A percentile compares a stretch with the other conserved stretches of the same genome.
These are phyloP conservation scores for Dascyllus trimaculatus DNA, from an alignment of 2,113 vertebrate species.

Conservation along the genomic window DNA sequence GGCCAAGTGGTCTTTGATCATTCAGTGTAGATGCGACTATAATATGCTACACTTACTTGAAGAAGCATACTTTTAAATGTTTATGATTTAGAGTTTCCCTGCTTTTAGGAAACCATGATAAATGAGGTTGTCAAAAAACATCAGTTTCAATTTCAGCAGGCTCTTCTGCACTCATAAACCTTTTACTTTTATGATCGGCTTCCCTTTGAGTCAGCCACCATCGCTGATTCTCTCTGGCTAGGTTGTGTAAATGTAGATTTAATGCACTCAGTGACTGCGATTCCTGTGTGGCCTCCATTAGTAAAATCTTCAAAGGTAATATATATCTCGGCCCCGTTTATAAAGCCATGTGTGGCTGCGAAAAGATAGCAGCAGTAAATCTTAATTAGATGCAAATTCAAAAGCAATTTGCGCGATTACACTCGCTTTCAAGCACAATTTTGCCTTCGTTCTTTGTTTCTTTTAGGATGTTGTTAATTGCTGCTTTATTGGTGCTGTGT, in stretches of 20 bases:
- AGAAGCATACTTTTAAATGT: background rate
- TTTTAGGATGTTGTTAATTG: conserved; percentile 35
- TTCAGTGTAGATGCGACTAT: background rate
- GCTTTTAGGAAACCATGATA: conserved; percentile 6
- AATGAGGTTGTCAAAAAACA: background rate
- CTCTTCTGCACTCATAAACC: background rate
- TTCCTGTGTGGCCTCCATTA: conserved; percentile 39
- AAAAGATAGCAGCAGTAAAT: conserved; percentile 23
- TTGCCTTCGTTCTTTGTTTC: conserved; percentile 20
- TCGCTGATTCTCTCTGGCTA: background rate
- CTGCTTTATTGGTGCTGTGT: conserved; percentile 21
- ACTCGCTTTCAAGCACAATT: background rate
- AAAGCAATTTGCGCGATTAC: background rate
- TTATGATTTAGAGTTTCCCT: background rate
- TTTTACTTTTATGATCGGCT: conserved; percentile 10
- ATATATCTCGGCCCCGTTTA: conserved; percentile 16
- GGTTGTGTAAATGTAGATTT: background rate
- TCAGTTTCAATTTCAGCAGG: conserved; percentile 6
- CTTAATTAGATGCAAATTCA: conserved; percentile 35
- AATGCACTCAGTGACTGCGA: background rate
- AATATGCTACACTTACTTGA: background rate
- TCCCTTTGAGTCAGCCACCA: conserved; percentile 14
- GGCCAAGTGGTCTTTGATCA: background rate
- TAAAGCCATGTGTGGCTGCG: conserved; percentile 22
- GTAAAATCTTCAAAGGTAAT: conserved; percentile 37